Percentiles rank a stretch among this genome's conserved stretches.
Evolutionary conservation across 2,888 invertebrate species (phyloP).

Genomic region (Tipula unca): DNA sequence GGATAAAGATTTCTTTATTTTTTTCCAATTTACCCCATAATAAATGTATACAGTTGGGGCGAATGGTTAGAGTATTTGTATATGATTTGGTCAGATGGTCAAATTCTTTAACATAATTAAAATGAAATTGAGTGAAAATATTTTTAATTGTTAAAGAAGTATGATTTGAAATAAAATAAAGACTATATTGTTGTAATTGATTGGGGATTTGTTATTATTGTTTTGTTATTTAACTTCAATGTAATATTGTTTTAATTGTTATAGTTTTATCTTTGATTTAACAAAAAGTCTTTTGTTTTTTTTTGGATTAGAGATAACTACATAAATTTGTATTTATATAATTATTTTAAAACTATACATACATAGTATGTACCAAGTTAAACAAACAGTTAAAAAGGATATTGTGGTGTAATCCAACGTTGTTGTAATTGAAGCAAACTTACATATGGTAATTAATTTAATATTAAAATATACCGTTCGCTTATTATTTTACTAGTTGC

Average conservation of each 20-base stretch:
- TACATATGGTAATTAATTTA: too few relatives aligned
- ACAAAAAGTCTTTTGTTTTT: too few relatives aligned
- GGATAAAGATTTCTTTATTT: neutral
- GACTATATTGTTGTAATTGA: neutral
- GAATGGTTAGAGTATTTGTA: neutral
- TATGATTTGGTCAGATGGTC: neutral
- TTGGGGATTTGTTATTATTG: neutral
- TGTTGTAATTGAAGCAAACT: too few relatives aligned
- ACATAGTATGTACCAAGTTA: too few relatives aligned
- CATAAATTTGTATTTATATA: too few relatives aligned
- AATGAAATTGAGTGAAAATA: neutral
- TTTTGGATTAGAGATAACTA: too few relatives aligned
- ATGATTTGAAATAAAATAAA: neutral
- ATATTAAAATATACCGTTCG: too few relatives aligned
- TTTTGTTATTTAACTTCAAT: neutral
- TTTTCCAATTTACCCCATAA: neutral
- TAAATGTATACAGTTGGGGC: neutral
- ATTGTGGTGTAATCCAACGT: too few relatives aligned
- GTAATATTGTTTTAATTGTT: neutral
- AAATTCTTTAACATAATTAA: slow-evolving; percentile 14
- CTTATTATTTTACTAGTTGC: too few relatives aligned
- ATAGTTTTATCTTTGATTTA: neutral
- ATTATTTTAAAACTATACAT: too few relatives aligned
- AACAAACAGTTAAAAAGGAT: too few relatives aligned
- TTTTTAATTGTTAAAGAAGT: neutral